Percentiles rank a stretch among this genome's conserved stretches.
Conservation (phyloP, 92 coral and sea anemone species). For the Zoanthus sociatus region DNA sequence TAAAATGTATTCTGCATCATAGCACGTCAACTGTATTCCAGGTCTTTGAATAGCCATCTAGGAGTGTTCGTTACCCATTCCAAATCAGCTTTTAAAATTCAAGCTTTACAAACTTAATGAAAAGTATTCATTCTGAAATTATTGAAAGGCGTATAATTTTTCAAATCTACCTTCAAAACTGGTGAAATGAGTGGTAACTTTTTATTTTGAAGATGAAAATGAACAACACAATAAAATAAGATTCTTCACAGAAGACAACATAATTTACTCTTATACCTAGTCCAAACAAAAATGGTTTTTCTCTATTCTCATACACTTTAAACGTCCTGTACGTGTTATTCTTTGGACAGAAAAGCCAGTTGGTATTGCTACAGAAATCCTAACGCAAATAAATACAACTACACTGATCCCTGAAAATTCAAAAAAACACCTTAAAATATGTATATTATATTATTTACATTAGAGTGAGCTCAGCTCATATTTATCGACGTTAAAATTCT, state of each 20-base stretch:
- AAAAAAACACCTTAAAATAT: background rate
- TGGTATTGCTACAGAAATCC: background rate
- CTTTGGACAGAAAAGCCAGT: background rate
- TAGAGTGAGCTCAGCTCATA: conserved; percentile 42
- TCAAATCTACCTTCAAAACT: too few species aligned
- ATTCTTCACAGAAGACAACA: background rate
- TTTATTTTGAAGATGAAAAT: too few species aligned
- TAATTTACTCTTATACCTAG: background rate
- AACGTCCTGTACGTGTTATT: background rate
- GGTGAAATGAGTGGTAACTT: too few species aligned
- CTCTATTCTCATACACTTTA: background rate
- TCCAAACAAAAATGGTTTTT: background rate
- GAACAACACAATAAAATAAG: too few species aligned
- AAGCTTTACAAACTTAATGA: background rate
- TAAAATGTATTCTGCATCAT: background rate
- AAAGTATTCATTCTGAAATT: background rate
- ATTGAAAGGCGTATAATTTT: too few species aligned
- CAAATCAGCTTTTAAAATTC: background rate
- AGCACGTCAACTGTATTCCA: conserved; percentile 1
- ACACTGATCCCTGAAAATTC: background rate
- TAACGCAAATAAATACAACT: background rate
- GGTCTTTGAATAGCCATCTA: background rate
- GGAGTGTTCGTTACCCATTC: too few species aligned
- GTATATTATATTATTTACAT: conserved; percentile 12
- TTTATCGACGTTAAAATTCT: conserved; percentile 4